A percentile compares a stretch with the other conserved stretches of the same genome.
phyloP scores from a whole-genome alignment of 2,888 invertebrate genomes.

The Dolichopus griseipennis region DNA sequence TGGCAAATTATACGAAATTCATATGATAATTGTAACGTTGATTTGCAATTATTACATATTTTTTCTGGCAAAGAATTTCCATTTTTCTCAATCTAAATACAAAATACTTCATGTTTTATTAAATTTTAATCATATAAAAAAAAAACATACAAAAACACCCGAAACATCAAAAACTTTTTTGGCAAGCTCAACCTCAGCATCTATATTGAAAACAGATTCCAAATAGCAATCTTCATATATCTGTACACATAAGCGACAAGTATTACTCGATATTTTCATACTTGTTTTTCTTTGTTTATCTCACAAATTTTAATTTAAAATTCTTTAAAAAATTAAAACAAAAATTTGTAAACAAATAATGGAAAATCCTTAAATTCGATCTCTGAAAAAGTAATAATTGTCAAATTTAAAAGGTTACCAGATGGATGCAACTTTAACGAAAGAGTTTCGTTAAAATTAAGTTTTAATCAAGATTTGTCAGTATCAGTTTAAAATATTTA shows the following conservation, averaged over 20 bases:
- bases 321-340: background rate
- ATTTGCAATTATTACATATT: constrained; percentile 34
- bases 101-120: too few species aligned
- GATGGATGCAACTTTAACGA: too few species aligned
- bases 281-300: background rate
- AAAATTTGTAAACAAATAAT: background rate
- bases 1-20: constrained; percentile 39
- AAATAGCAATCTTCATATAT: background rate
- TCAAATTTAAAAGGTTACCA: background rate
- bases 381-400: background rate
- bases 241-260: background rate
- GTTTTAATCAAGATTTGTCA: too few species aligned
- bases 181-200: constrained; percentile 23
- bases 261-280: background rate
- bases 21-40: constrained; percentile 33
- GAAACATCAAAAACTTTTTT: constrained; percentile 36
- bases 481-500: too few species aligned
- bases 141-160: constrained; percentile 32
- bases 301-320: background rate
- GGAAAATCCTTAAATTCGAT: background rate
- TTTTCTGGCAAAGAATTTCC: constrained; percentile 31
- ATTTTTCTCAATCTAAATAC: constrained; percentile 28
- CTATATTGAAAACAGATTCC: constrained; percentile 3
- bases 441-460: too few species aligned
- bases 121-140: constrained; percentile 9